phyloP scores from a whole-genome alignment of 2,113 vertebrate genomes.

The Scytalopus superciliaris region DNA sequence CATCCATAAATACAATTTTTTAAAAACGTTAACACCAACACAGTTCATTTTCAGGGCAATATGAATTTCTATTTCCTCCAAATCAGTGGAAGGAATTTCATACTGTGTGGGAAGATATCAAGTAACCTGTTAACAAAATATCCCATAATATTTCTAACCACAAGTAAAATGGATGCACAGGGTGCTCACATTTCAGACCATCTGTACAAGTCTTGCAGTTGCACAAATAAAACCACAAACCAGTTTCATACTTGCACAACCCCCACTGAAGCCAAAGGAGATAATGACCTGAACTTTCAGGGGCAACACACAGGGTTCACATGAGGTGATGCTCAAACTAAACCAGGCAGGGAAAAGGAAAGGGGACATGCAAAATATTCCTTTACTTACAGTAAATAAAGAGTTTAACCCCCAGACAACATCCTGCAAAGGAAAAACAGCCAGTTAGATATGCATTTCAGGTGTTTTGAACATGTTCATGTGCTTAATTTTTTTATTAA shows the following conservation, averaged over 20 bases:
- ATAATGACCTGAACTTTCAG: neutral
- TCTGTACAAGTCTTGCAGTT: neutral
- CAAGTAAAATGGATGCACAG: neutral
- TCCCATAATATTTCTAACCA: neutral
- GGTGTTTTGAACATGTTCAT: neutral
- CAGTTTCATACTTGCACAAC: neutral
- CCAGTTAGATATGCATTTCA: neutral
- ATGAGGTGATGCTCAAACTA: neutral
- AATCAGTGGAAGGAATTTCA: neutral
- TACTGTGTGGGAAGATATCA: neutral
- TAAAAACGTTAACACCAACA: neutral
- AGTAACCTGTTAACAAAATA: neutral
- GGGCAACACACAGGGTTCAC: neutral
- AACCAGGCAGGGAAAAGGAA: neutral
- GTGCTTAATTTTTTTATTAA: neutral
- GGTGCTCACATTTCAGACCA: neutral
- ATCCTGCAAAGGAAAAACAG: constrained; percentile 81
- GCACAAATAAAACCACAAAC: neutral
- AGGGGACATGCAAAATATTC: neutral
- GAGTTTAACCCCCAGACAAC: constrained; percentile 98
- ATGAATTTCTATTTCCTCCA: neutral
- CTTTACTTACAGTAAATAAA: constrained; percentile 95
- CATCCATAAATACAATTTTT: neutral
- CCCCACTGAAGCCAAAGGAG: neutral
- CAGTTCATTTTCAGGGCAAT: neutral